Conservation (phyloP, 2,888 invertebrate species). For the Rhimphoctona megacephalus region DNA sequence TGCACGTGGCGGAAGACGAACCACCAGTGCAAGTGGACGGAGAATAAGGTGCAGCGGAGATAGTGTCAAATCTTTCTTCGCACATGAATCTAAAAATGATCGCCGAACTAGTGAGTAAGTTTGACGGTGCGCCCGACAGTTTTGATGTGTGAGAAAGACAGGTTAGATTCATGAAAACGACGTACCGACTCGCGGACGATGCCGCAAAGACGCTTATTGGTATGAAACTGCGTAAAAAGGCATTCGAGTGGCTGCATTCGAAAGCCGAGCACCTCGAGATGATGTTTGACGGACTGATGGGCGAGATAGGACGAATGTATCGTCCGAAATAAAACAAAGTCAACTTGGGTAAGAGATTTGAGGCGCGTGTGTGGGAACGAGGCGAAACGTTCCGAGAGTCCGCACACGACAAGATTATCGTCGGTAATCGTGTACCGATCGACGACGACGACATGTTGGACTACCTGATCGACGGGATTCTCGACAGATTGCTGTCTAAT, state of each 20-base stretch:
- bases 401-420: slow-evolving; percentile 62
- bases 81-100: slow-evolving; percentile 35
- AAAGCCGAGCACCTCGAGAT: slow-evolving; percentile 51
- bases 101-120: slow-evolving; percentile 51
- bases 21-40: too few species aligned
- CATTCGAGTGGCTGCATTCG: slow-evolving; percentile 61
- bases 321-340: slow-evolving; percentile 42
- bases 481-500: slow-evolving; percentile 43
- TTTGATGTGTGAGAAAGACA: slow-evolving; percentile 59
- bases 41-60: too few species aligned
- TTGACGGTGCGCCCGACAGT: slow-evolving; percentile 48
- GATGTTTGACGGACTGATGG: slow-evolving; percentile 52
- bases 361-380: slow-evolving; percentile 58
- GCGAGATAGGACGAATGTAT: slow-evolving; percentile 56
- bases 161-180: slow-evolving; percentile 38
- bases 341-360: slow-evolving; percentile 57
- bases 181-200: slow-evolving; percentile 54
- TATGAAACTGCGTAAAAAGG: slow-evolving; percentile 48
- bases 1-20: too few species aligned
- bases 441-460: slow-evolving; percentile 58
- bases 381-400: slow-evolving; percentile 64
- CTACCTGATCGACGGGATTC: slow-evolving; percentile 67
- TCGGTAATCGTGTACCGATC: slow-evolving; percentile 60
- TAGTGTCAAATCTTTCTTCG: background rate
- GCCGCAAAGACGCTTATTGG: slow-evolving; percentile 49